These are phyloP conservation scores for Bolinopsis microptera DNA, from an alignment of 37 sponge, comb jelly and placozoan genomes.

Conservation along the genomic window DNA sequence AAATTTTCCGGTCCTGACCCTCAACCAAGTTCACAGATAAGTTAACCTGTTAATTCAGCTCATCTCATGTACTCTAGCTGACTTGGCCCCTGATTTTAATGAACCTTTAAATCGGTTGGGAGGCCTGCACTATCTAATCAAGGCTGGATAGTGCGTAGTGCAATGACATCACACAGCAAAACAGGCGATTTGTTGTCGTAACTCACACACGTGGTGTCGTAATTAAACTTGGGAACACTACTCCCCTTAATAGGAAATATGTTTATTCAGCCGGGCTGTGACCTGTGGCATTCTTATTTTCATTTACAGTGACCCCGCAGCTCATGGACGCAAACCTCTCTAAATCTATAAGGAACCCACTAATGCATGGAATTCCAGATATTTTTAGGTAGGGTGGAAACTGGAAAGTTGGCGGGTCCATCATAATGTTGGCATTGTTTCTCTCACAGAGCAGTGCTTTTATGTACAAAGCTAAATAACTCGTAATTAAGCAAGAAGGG, in stretches of 20 bases:
- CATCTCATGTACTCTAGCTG: too few relatives aligned
- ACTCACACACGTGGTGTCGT: too few relatives aligned
- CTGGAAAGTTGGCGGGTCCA: neutral
- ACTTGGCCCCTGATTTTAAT: neutral
- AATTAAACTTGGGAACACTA: neutral
- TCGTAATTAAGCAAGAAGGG: too few relatives aligned
- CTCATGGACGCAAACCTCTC: neutral
- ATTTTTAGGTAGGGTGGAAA: neutral
- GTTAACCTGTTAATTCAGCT: too few relatives aligned
- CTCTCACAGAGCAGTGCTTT: too few relatives aligned
- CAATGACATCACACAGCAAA: neutral
- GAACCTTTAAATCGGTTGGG: neutral
- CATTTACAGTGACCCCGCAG: neutral
- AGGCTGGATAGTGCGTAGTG: too few relatives aligned
- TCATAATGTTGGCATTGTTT: too few relatives aligned
- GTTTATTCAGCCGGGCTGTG: neutral
- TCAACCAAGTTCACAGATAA: neutral
- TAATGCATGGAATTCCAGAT: neutral
- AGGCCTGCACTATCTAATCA: neutral
- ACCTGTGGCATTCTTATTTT: neutral
- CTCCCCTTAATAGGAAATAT: neutral
- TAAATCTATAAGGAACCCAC: neutral
- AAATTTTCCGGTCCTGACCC: neutral
- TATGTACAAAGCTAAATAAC: too few relatives aligned
- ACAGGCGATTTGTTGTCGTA: too few relatives aligned